Evolutionary conservation across 1,140 invertebrate species (phyloP).

Genomic region (Pseudomyrmex gracilis): DNA sequence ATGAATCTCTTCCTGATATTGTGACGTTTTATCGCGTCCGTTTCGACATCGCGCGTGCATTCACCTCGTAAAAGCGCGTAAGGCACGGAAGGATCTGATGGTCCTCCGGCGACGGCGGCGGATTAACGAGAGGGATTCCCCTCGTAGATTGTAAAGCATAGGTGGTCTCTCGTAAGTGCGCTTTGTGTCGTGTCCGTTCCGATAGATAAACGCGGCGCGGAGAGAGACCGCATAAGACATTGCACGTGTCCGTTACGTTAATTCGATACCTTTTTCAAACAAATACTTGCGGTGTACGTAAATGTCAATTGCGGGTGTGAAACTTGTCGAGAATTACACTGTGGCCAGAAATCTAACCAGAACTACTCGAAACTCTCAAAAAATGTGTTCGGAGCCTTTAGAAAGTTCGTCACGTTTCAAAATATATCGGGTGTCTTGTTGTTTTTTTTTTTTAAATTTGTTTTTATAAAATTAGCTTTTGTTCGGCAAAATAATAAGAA

Average conservation of each 20-base stretch:
- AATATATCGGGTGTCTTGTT: no score
- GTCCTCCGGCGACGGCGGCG: conserved; percentile 48
- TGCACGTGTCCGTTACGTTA: conserved; percentile 20
- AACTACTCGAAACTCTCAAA: no score
- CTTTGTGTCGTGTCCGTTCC: conserved; percentile 60
- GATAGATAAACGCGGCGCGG: conserved; percentile 49
- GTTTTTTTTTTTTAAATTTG: no score
- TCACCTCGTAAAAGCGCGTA: conserved; percentile 52
- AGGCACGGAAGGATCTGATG: conserved; percentile 50
- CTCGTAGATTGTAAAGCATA: conserved; percentile 63
- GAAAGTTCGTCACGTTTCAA: no score
- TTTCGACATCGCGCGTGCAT: conserved; percentile 42
- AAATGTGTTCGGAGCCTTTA: no score
- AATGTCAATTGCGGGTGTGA: no score
- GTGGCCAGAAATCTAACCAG: no score
- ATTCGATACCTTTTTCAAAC: neutral
- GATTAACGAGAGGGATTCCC: conserved; percentile 62
- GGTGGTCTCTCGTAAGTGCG: conserved; percentile 64
- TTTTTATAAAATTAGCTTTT: no score
- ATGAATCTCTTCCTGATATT: neutral
- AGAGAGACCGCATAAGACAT: conserved; percentile 38
- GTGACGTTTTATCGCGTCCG: conserved; percentile 19
- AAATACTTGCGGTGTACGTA: no score
- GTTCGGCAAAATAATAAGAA: no score
- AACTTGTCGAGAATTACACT: no score